phyloP scores from a whole-genome alignment of 2,888 invertebrate genomes.

The Caenorhabditis sp. region DNA sequence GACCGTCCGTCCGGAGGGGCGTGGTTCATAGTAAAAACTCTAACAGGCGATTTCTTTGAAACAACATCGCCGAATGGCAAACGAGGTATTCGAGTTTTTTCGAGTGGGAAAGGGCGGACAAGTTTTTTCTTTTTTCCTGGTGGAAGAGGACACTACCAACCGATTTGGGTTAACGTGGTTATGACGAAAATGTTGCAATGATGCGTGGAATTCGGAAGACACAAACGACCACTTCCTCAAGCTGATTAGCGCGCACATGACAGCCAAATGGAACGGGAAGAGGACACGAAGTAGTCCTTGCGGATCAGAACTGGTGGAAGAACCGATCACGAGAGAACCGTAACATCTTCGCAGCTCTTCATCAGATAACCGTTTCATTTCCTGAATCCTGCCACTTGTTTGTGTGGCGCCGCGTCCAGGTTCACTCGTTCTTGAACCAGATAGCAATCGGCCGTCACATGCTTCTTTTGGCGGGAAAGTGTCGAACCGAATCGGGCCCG shows the following conservation, averaged over 20 bases:
- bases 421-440: slow-evolving; percentile 48
- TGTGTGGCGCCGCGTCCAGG: slow-evolving; percentile 17
- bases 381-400: slow-evolving; percentile 35
- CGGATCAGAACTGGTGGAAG: neutral
- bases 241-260: slow-evolving; percentile 29
- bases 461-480: slow-evolving; percentile 14
- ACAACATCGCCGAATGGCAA: slow-evolving; percentile 45
- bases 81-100: slow-evolving; percentile 54
- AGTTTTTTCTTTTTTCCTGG: slow-evolving; percentile 6
- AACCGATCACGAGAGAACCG: neutral
- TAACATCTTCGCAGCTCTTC: too few relatives aligned
- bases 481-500: slow-evolving; percentile 35
- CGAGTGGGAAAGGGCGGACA: neutral
- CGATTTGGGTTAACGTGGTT: slow-evolving; percentile 48
- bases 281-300: slow-evolving; percentile 12
- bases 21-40: slow-evolving; percentile 49
- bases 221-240: slow-evolving; percentile 7
- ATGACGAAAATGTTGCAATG: slow-evolving; percentile 55
- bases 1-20: slow-evolving; percentile 19
- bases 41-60: slow-evolving; percentile 18
- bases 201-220: slow-evolving; percentile 30
- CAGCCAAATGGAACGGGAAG: slow-evolving; percentile 19
- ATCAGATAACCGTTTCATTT: neutral
- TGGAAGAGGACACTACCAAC: slow-evolving; percentile 12
- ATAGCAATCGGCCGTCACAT: slow-evolving; percentile 41